Evolutionary conservation across 1,140 invertebrate genomes (phyloP).

Genomic region (Atta texana): DNA sequence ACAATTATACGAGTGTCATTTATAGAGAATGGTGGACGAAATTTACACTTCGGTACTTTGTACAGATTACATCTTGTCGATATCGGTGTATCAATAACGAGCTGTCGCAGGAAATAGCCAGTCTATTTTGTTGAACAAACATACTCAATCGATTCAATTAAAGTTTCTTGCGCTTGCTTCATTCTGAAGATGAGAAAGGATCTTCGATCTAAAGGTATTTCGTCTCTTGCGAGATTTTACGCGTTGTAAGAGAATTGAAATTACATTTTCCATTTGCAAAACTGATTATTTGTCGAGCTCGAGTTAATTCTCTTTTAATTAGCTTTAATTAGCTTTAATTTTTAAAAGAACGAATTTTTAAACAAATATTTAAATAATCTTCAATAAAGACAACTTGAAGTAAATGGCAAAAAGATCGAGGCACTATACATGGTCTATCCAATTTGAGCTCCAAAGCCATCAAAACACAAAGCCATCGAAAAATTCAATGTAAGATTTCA

Average conservation of each 20-base stretch:
- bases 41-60: slow-evolving; percentile 19
- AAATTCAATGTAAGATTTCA: too few species aligned
- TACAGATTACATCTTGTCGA: slow-evolving; percentile 36
- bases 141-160: slow-evolving; percentile 53
- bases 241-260: slow-evolving; percentile 31
- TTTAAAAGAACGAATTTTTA: too few species aligned
- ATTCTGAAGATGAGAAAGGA: slow-evolving; percentile 17
- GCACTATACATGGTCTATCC: too few species aligned
- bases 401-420: too few species aligned
- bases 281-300: not conserved
- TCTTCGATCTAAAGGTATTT: not conserved
- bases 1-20: slow-evolving; percentile 3
- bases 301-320: not conserved
- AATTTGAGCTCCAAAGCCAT: too few species aligned
- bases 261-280: slow-evolving; percentile 1
- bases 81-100: slow-evolving; percentile 39
- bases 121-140: slow-evolving; percentile 55
- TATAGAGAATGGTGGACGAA: not conserved
- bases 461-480: too few species aligned
- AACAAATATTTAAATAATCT: too few species aligned
- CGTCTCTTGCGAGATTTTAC: not conserved
- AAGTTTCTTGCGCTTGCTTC: slow-evolving; percentile 36
- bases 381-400: too few species aligned
- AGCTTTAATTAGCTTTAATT: not conserved
- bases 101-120: slow-evolving; percentile 34